phyloP scores from a whole-genome alignment of 1,140 invertebrate genomes.

The Zaprionus lachaisei region DNA sequence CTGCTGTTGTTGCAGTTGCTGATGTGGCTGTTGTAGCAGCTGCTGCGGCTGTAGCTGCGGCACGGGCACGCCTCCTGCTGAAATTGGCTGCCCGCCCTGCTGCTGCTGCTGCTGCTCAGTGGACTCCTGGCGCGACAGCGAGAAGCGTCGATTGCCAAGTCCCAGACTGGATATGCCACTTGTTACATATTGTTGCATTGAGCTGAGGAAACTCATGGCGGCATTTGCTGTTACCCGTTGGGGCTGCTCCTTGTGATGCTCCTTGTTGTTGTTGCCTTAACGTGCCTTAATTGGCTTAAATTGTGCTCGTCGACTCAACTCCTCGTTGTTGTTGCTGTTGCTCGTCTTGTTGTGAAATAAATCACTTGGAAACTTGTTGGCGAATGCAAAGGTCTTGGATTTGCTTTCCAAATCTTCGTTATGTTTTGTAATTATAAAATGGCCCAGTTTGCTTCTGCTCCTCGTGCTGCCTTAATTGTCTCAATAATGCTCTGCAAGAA shows the following conservation, averaged over 20 bases:
- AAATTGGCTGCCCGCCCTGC: slow-evolving; percentile 38
- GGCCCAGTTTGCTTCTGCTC: slow-evolving; percentile 32
- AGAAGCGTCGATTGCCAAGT: slow-evolving; percentile 91
- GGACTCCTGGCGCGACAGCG: slow-evolving; percentile 88
- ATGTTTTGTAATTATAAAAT: slow-evolving; percentile 70
- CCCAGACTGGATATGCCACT: slow-evolving; percentile 91
- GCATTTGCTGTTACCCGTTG: slow-evolving; percentile 60
- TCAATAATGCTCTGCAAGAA: slow-evolving; percentile 49
- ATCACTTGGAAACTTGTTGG: slow-evolving; percentile 73
- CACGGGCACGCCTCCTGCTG: slow-evolving; percentile 36
- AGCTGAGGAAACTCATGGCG: slow-evolving; percentile 93
- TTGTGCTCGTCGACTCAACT: slow-evolving; percentile 15
- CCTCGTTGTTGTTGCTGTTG: background rate
- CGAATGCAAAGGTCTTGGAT: slow-evolving; percentile 46
- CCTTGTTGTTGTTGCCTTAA: slow-evolving; percentile 18
- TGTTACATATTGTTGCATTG: slow-evolving; percentile 91
- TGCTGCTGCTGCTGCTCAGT: slow-evolving; percentile 54
- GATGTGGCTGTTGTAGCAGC: slow-evolving; percentile 56
- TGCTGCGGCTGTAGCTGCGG: slow-evolving; percentile 14
- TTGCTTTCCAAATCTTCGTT: slow-evolving; percentile 57
- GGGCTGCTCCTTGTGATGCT: slow-evolving; percentile 4
- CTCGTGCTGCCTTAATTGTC: slow-evolving; percentile 14
- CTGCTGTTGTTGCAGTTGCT: slow-evolving; percentile 29
- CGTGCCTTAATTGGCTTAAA: slow-evolving; percentile 69
- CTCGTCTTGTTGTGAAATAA: slow-evolving; percentile 57